Evolutionary conservation across 2,797 vertebrate species (phyloP).

Genomic region (Cheirogaleus major): DNA sequence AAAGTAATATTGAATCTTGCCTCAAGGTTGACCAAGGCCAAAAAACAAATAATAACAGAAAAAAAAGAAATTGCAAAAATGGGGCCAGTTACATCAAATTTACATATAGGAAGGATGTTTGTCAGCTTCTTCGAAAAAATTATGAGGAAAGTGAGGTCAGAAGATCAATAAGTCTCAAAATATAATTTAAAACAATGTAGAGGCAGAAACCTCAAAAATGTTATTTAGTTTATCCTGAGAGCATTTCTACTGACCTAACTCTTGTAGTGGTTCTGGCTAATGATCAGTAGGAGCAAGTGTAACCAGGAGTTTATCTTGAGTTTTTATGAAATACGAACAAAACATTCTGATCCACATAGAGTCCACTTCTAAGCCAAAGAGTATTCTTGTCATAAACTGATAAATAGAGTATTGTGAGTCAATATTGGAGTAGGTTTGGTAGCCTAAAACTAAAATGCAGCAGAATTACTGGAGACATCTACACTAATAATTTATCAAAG

Average conservation of each 20-base stretch:
- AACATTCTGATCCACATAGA: not conserved
- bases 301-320: not conserved
- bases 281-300: not conserved
- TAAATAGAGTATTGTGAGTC: not conserved
- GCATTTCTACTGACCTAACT: not conserved
- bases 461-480: not conserved
- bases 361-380: not conserved
- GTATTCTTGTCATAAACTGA: not conserved
- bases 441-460: not conserved
- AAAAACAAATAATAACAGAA: not conserved
- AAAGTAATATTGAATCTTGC: not conserved
- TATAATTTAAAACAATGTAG: not conserved
- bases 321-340: not conserved
- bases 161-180: not conserved
- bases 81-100: not conserved
- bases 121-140: not conserved
- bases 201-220: not conserved
- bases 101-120: not conserved
- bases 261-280: not conserved
- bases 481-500: not conserved
- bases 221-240: not conserved
- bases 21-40: not conserved
- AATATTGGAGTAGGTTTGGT: not conserved
- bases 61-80: not conserved
- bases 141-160: not conserved